Conservation (phyloP, 2,113 vertebrate species). For the Ptilorrhoa leucosticta region DNA sequence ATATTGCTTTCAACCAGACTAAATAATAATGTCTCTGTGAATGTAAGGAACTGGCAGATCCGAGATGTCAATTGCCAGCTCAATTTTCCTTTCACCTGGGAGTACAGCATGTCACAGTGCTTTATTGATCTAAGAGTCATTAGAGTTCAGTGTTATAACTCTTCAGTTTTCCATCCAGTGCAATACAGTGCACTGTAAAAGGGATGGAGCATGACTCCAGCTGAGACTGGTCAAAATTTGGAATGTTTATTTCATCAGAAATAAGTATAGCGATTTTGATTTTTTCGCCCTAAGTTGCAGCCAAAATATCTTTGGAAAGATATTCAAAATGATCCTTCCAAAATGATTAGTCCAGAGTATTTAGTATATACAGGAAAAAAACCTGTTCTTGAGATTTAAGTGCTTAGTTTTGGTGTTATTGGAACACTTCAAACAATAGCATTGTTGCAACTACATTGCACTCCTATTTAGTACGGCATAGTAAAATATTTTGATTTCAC, state of each 20-base stretch:
- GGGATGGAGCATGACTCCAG: neutral
- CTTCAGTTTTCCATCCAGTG: neutral
- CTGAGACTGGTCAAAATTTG: neutral
- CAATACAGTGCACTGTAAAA: neutral
- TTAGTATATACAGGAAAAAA: neutral
- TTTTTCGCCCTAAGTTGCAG: neutral
- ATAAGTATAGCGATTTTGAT: neutral
- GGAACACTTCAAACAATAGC: neutral
- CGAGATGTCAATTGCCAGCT: slow-evolving; percentile 48
- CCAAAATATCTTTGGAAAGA: neutral
- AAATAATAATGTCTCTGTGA: slow-evolving; percentile 54
- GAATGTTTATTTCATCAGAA: neutral
- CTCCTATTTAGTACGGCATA: neutral
- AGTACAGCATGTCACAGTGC: slow-evolving; percentile 32
- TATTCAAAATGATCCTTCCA: neutral
- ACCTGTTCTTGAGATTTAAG: neutral
- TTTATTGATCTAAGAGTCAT: slow-evolving; percentile 56
- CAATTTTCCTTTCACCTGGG: slow-evolving; percentile 57
- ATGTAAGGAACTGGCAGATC: slow-evolving; percentile 52
- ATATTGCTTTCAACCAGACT: slow-evolving; percentile 60
- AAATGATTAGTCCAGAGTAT: neutral
- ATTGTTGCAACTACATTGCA: neutral
- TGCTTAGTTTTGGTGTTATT: neutral
- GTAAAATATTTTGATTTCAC: neutral
- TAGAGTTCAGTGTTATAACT: slow-evolving; percentile 8